Percentiles rank a stretch among this genome's conserved stretches.
phyloP scores from a whole-genome alignment of 2,113 vertebrate genomes.

The Dermatemys mawii region DNA sequence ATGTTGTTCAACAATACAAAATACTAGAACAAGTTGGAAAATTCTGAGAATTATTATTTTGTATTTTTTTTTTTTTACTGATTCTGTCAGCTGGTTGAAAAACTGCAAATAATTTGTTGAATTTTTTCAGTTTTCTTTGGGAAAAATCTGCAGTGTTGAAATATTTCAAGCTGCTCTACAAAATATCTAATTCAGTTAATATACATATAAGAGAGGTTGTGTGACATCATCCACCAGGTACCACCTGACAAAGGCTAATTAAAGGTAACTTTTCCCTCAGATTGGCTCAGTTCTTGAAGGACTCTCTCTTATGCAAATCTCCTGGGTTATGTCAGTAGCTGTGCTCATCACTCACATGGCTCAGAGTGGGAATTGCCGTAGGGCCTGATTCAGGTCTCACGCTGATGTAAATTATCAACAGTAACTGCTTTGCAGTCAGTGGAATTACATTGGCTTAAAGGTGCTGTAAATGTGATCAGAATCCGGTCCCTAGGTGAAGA shows the following conservation, averaged over 20 bases:
- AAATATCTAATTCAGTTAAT: background rate
- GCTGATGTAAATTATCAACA: background rate
- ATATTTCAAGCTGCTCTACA: background rate
- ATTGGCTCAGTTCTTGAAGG: background rate
- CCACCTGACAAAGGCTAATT: background rate
- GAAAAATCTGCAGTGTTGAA: background rate
- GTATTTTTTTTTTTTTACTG: background rate
- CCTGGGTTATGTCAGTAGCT: background rate
- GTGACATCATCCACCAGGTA: background rate
- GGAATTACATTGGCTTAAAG: background rate
- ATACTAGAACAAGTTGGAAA: background rate
- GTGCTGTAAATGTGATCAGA: background rate
- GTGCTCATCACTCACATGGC: background rate
- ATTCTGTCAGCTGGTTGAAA: background rate
- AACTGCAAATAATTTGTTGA: background rate
- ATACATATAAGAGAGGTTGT: background rate
- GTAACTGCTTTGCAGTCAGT: background rate
- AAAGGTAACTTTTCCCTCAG: background rate
- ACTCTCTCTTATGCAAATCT: background rate
- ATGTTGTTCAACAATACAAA: accelerated
- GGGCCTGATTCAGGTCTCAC: background rate
- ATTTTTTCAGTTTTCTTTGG: background rate
- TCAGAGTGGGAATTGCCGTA: background rate
- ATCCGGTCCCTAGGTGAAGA: accelerated
- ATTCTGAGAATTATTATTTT: background rate